Evolutionary conservation across 2,113 vertebrate genomes (phyloP).

Genomic region (Peromyscus polionotus): DNA sequence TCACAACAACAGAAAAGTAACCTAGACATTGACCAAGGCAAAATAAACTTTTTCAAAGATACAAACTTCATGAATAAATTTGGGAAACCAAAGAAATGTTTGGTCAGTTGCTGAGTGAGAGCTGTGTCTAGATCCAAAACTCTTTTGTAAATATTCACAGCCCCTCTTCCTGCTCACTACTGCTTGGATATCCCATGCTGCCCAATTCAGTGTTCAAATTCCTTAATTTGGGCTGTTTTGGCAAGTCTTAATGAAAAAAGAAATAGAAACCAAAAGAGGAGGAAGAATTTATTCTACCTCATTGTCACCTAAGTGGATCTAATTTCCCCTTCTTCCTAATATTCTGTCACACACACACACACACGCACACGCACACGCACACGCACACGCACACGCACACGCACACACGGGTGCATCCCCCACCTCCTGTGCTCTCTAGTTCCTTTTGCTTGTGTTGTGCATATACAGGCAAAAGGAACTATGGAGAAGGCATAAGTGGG

Average conservation of each 20-base stretch:
- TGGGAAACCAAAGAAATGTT: slow-evolving; percentile 60
- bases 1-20: not conserved
- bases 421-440: too few species aligned
- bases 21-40: not conserved
- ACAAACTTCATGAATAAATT: slow-evolving; percentile 59
- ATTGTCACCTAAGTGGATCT: not conserved
- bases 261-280: slow-evolving; percentile 15
- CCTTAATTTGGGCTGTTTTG: not conserved
- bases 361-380: not conserved
- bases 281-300: not conserved
- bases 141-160: slow-evolving; percentile 51
- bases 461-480: not conserved
- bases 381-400: too few species aligned
- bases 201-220: not conserved
- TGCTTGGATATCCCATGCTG: not conserved
- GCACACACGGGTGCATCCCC: too few species aligned
- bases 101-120: slow-evolving; percentile 42
- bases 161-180: not conserved
- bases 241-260: not conserved
- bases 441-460: not conserved
- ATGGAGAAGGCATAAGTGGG: accelerated
- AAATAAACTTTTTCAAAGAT: slow-evolving; percentile 65
- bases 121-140: slow-evolving; percentile 59
- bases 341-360: not conserved
- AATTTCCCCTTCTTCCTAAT: not conserved